Conservation (phyloP, 2,888 invertebrate genomes). For the Orchesella flavescens region DNA sequence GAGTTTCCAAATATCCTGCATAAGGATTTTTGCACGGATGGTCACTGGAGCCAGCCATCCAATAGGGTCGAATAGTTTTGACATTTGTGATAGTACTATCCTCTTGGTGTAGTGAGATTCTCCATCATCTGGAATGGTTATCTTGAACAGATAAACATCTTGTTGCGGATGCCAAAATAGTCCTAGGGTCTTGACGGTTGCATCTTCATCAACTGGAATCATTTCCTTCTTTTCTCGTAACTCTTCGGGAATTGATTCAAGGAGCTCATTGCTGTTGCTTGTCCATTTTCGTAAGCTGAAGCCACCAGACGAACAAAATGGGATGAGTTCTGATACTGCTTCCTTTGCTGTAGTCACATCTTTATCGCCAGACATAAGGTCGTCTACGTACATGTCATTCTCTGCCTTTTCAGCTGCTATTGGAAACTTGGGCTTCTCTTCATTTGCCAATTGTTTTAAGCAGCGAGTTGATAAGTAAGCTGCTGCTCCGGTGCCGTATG, state of each 20-base stretch:
- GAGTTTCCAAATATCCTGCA: constrained; percentile 32
- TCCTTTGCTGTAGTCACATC: constrained; percentile 20
- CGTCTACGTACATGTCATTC: constrained; percentile 73
- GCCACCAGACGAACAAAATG: not conserved
- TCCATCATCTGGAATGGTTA: not conserved
- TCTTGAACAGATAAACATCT: constrained; percentile 16
- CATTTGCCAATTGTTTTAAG: constrained; percentile 71
- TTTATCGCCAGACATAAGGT: constrained; percentile 24
- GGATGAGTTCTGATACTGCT: constrained; percentile 8
- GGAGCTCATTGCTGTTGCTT: constrained; percentile 25
- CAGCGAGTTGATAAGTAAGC: constrained; percentile 72
- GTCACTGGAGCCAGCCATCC: constrained; percentile 46
- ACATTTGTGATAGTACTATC: constrained; percentile 15
- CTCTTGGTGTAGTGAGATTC: constrained; percentile 17
- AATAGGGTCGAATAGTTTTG: constrained; percentile 44
- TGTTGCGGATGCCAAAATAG: constrained; percentile 34
- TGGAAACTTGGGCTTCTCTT: constrained; percentile 59
- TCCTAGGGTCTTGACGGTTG: constrained; percentile 40
- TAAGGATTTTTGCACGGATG: constrained; percentile 34
- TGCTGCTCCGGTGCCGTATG: constrained; percentile 73
- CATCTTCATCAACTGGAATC: constrained; percentile 21
- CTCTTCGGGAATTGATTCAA: constrained; percentile 30
- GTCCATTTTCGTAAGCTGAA: constrained; percentile 53
- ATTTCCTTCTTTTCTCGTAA: constrained; percentile 26
- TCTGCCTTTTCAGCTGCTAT: constrained; percentile 57